Conservation (phyloP, 2,888 invertebrate species). For the Chalcosyrphus nemorum region DNA sequence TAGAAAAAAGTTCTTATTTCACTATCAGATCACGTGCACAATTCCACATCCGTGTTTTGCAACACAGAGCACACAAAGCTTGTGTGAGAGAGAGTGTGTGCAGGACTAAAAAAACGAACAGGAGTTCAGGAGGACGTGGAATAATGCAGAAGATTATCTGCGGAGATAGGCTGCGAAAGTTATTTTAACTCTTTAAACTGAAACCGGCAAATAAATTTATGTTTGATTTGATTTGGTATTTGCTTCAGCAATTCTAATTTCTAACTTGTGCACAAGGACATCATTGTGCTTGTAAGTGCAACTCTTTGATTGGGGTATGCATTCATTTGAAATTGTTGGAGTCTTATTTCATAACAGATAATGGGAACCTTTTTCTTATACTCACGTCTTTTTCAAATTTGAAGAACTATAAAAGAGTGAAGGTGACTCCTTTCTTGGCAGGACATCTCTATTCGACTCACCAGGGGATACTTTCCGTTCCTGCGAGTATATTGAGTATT, state of each 20-base stretch:
- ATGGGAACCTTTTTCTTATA: too few relatives aligned
- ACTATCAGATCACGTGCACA: slow-evolving; percentile 73
- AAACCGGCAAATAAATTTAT: slow-evolving; percentile 51
- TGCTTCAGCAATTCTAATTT: slow-evolving; percentile 20
- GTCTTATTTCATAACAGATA: too few relatives aligned
- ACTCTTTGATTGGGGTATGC: neutral
- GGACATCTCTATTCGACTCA: too few relatives aligned
- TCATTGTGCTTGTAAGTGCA: neutral
- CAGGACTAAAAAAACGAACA: slow-evolving; percentile 59
- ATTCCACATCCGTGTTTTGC: slow-evolving; percentile 73
- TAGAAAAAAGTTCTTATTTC: slow-evolving; percentile 70
- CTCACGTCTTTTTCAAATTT: too few relatives aligned
- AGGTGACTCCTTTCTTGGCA: too few relatives aligned
- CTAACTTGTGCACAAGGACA: slow-evolving; percentile 12
- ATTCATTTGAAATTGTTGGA: too few relatives aligned
- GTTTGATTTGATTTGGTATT: slow-evolving; percentile 58
- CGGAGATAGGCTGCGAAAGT: slow-evolving; percentile 66
- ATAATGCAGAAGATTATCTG: slow-evolving; percentile 69
- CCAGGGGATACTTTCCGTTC: too few relatives aligned
- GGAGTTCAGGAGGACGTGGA: slow-evolving; percentile 69
- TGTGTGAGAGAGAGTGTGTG: slow-evolving; percentile 64
- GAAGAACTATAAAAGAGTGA: too few relatives aligned
- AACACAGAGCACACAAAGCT: slow-evolving; percentile 65
- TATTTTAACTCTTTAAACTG: slow-evolving; percentile 68
- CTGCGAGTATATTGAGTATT: too few relatives aligned